Evolutionary conservation across 2,888 invertebrate species (phyloP).

Genomic region (Teleiodes luculella): DNA sequence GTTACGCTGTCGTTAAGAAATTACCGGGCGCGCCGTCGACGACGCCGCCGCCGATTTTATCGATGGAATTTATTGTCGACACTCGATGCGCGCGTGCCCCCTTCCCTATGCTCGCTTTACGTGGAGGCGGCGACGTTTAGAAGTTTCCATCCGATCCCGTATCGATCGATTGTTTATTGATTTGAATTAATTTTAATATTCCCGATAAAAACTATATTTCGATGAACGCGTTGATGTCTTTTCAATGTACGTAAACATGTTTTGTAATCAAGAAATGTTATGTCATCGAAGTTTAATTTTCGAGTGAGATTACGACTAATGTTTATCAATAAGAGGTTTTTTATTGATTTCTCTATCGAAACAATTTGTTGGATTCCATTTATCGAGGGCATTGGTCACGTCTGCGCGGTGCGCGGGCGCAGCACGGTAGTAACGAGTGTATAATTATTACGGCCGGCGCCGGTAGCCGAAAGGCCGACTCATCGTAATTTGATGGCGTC

Average conservation of each 20-base stretch:
- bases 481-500: slow-evolving; percentile 79
- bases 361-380: slow-evolving; percentile 55
- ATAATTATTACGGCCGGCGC: slow-evolving; percentile 70
- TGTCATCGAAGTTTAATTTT: slow-evolving; percentile 1
- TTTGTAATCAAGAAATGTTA: neutral
- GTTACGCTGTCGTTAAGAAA: slow-evolving; percentile 78
- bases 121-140: slow-evolving; percentile 14
- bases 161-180: slow-evolving; percentile 13
- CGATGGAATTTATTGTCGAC: slow-evolving; percentile 77
- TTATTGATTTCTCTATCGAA: slow-evolving; percentile 47
- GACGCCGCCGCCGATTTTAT: slow-evolving; percentile 74
- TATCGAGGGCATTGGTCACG: slow-evolving; percentile 53
- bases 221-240: slow-evolving; percentile 11
- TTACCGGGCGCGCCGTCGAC: slow-evolving; percentile 67
- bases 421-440: slow-evolving; percentile 78
- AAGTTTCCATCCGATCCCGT: slow-evolving; percentile 11
- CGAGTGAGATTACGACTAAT: neutral
- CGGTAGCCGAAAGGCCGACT: slow-evolving; percentile 76
- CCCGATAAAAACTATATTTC: neutral
- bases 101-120: slow-evolving; percentile 40
- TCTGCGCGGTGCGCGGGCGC: slow-evolving; percentile 43
- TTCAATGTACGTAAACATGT: neutral
- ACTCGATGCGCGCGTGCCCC: slow-evolving; percentile 55
- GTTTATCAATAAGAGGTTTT: slow-evolving; percentile 20
- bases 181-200: neutral